Evolutionary conservation across 2,113 vertebrate species (phyloP).

Genomic region (Paratilapia polleni): DNA sequence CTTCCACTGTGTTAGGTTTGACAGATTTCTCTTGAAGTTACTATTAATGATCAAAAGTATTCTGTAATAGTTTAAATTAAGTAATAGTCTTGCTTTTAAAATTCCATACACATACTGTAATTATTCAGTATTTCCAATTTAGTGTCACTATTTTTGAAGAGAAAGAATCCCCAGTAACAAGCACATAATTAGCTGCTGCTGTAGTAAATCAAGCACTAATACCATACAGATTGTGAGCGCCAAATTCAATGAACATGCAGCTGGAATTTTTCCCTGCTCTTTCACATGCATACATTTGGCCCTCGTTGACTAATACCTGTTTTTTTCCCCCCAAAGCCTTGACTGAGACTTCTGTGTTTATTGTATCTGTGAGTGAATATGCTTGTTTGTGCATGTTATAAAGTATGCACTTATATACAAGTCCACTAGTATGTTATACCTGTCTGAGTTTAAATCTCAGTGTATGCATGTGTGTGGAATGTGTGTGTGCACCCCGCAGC

Average conservation of each 20-base stretch:
- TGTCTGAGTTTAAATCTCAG: background rate
- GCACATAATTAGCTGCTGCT: constrained; percentile 14
- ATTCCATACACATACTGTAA: background rate
- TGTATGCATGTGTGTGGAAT: background rate
- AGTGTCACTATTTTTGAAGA: background rate
- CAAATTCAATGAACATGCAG: background rate
- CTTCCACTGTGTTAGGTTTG: background rate
- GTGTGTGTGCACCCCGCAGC: background rate
- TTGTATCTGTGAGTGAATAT: background rate
- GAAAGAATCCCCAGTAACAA: background rate
- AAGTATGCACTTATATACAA: background rate
- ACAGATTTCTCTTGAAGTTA: background rate
- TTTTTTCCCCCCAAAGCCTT: background rate
- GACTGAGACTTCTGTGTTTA: constrained; percentile 5
- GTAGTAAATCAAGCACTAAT: constrained; percentile 37
- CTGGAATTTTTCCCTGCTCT: background rate
- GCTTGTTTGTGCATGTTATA: background rate
- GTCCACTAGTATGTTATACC: background rate
- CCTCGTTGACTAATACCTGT: background rate
- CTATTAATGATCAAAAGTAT: background rate
- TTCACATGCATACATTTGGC: background rate
- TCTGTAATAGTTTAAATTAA: background rate
- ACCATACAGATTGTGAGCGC: constrained; percentile 19
- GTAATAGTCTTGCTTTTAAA: background rate
- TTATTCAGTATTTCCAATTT: background rate